Percentiles rank a stretch among this genome's conserved stretches.
These are phyloP conservation scores for Calvadosia cruxmelitensis DNA, from an alignment of 30 jellyfish, hydroid and myxozoan genomes.

Conservation along the genomic window DNA sequence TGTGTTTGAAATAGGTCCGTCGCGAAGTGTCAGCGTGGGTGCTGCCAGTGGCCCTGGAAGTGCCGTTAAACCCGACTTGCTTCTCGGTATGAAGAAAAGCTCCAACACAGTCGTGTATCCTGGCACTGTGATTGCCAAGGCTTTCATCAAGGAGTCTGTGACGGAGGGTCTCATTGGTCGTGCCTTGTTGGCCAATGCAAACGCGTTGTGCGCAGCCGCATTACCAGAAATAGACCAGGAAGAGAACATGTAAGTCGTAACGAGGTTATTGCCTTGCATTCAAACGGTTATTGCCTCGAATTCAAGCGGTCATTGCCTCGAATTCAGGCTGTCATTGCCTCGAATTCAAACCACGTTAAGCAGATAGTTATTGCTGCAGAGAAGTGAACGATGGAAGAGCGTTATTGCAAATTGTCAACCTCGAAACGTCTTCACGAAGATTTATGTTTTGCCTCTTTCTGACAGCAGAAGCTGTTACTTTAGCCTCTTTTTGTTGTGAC, in stretches of 20 bases:
- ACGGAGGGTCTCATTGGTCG: conserved; percentile 71
- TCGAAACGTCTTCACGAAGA: no score
- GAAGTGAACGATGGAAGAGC: no score
- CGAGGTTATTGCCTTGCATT: no score
- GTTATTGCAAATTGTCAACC: no score
- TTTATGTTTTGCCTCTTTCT: no score
- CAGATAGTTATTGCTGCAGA: no score
- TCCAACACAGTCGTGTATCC: conserved; percentile 82
- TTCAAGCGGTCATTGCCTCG: no score
- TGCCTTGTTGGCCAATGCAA: conserved; percentile 85
- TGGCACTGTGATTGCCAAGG: conserved; percentile 92
- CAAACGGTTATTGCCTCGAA: no score
- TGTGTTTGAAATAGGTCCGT: conserved; percentile 5
- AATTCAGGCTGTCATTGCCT: no score
- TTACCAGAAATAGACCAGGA: conserved; percentile 68
- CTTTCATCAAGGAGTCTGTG: conserved; percentile 62
- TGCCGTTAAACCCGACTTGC: conserved; percentile 37
- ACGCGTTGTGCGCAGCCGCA: conserved; percentile 92
- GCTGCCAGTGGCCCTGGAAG: background rate
- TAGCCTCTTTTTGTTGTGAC: no score
- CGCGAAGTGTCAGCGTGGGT: conserved; percentile 7
- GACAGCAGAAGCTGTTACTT: no score
- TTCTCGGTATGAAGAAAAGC: conserved; percentile 29
- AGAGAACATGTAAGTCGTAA: conserved; percentile 52
- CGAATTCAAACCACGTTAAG: no score